Evolutionary conservation across 2,797 vertebrate genomes (phyloP).

Genomic region (Sebastes wilsoni): DNA sequence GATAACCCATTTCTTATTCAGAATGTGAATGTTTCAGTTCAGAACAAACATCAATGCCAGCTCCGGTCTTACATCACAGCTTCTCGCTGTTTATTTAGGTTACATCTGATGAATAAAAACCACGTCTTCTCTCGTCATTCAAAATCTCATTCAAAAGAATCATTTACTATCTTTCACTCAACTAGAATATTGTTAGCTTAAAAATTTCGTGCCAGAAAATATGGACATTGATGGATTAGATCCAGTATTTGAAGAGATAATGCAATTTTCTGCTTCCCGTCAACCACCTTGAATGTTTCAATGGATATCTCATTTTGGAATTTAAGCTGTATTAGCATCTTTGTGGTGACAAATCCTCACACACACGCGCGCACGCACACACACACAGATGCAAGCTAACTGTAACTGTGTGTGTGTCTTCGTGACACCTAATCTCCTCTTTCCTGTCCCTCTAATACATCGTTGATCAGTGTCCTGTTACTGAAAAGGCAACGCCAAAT

Average conservation of each 20-base stretch:
- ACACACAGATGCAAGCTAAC: background rate
- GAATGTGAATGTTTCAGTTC: background rate
- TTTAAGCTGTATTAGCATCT: slow-evolving; percentile 21
- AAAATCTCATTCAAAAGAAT: background rate
- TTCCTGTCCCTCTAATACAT: slow-evolving; percentile 13
- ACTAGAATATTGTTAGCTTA: background rate
- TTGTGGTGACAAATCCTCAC: slow-evolving; percentile 12
- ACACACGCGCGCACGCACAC: background rate
- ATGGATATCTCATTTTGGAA: slow-evolving; percentile 24
- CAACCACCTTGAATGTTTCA: background rate
- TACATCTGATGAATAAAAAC: background rate
- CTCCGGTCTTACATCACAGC: background rate
- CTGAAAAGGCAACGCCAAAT: slow-evolving; percentile 45
- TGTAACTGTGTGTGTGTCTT: background rate
- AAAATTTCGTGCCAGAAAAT: background rate
- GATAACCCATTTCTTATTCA: background rate
- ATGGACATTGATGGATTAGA: background rate
- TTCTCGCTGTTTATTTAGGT: background rate
- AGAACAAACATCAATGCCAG: background rate
- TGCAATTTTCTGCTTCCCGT: slow-evolving; percentile 4
- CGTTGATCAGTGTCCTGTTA: slow-evolving; percentile 57
- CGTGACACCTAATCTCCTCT: slow-evolving; percentile 42
- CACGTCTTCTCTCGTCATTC: too few species aligned
- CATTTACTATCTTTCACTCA: background rate
- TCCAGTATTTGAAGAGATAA: background rate